Conservation (phyloP, 2,797 vertebrate species). For the Botia kubotai region DNA sequence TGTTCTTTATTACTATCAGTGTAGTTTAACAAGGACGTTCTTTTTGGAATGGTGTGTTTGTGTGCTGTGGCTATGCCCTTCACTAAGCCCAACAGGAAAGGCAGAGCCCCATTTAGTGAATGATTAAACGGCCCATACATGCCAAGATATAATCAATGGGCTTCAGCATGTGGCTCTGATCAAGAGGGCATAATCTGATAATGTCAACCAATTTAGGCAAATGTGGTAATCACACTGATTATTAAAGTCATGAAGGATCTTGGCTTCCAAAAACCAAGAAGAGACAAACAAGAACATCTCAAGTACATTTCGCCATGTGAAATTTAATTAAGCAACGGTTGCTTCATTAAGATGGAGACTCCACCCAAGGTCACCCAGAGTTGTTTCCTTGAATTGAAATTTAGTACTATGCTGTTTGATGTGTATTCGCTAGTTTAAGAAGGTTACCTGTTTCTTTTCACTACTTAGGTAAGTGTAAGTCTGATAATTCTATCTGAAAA, state of each 20-base stretch:
- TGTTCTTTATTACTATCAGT: constrained; percentile 3
- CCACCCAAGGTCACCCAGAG: constrained; percentile 41
- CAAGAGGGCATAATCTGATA: constrained; percentile 61
- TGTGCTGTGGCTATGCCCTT: background rate
- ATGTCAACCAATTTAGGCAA: constrained; percentile 60
- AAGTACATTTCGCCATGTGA: constrained; percentile 48
- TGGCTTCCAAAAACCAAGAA: constrained; percentile 47
- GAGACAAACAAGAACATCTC: constrained; percentile 34
- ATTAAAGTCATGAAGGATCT: constrained; percentile 60
- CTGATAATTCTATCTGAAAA: background rate
- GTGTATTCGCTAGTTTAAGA: background rate
- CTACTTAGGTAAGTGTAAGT: no score
- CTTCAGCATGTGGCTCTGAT: constrained; percentile 62
- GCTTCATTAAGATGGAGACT: constrained; percentile 37
- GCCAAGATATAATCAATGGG: constrained; percentile 57
- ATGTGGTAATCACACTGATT: constrained; percentile 60
- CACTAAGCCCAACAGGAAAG: constrained; percentile 29
- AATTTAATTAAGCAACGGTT: constrained; percentile 43
- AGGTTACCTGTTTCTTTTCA: background rate
- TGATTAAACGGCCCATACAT: constrained; percentile 39
- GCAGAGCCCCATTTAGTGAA: constrained; percentile 35
- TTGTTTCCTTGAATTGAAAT: constrained; percentile 6
- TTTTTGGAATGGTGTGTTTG: background rate
- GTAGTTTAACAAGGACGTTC: background rate
- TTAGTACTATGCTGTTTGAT: background rate